Conservation (phyloP, 2,888 invertebrate species). For the Cyclophora albipunctata region DNA sequence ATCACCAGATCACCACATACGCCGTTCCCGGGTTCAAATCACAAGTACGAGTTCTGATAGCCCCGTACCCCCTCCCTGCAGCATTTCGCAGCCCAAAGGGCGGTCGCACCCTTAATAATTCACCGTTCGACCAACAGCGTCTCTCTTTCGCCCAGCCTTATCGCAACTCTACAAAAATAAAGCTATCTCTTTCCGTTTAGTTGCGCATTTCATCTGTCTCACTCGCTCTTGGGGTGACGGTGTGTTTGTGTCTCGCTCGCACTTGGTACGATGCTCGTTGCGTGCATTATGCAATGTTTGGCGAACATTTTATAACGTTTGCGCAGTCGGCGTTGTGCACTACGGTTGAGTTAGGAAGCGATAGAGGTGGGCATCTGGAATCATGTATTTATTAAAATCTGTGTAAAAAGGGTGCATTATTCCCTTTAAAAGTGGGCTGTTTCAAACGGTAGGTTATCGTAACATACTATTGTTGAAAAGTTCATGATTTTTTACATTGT, state of each 20-base stretch:
- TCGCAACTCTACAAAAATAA: constrained; percentile 15
- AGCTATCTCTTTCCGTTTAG: constrained; percentile 16
- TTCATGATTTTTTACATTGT: no score
- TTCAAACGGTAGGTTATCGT: no score
- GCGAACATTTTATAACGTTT: constrained; percentile 62
- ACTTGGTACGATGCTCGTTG: constrained; percentile 45
- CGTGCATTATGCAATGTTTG: constrained; percentile 70
- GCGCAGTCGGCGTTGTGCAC: constrained; percentile 48
- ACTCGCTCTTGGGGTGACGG: constrained; percentile 29
- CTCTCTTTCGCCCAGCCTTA: constrained; percentile 17
- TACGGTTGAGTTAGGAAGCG: constrained; percentile 27
- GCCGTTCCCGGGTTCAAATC: constrained; percentile 37
- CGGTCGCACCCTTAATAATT: constrained; percentile 65
- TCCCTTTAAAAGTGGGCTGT: no score
- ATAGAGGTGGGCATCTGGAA: background rate
- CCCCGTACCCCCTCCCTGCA: constrained; percentile 16
- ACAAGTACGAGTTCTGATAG: constrained; percentile 59
- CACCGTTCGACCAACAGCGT: constrained; percentile 49
- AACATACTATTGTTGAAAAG: no score
- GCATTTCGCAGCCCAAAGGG: constrained; percentile 61
- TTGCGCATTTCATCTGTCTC: constrained; percentile 6
- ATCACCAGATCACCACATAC: constrained; percentile 37
- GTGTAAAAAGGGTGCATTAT: no score
- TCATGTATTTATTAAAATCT: no score
- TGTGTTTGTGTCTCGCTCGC: constrained; percentile 31